Conservation (phyloP, 2,888 invertebrate species). For the Nomada ruficornis region DNA sequence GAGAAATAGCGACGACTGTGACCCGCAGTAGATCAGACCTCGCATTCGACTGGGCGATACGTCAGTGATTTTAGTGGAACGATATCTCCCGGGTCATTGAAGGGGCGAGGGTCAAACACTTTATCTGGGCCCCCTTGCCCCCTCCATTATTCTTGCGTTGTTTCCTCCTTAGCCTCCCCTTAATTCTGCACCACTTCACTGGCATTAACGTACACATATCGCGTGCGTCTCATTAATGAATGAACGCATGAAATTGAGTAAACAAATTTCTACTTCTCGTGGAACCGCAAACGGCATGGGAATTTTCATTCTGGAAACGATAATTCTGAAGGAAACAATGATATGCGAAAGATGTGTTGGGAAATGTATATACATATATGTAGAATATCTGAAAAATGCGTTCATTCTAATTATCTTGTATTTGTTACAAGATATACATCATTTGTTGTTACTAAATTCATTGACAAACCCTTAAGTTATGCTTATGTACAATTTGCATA, state of each 20-base stretch:
- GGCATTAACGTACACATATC: slow-evolving; percentile 1
- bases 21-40: slow-evolving; percentile 35
- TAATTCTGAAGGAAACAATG: background rate
- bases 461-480: no score
- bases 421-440: no score
- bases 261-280: slow-evolving; percentile 4
- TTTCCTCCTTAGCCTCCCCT: slow-evolving; percentile 64
- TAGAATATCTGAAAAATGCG: no score
- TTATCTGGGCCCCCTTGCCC: slow-evolving; percentile 69
- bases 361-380: background rate
- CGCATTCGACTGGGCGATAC: slow-evolving; percentile 72
- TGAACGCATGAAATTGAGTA: background rate
- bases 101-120: slow-evolving; percentile 80
- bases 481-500: no score
- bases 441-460: no score
- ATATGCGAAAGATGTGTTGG: background rate
- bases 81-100: slow-evolving; percentile 80
- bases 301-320: background rate
- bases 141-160: slow-evolving; percentile 53
- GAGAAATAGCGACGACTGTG: slow-evolving; percentile 16
- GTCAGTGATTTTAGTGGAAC: slow-evolving; percentile 75
- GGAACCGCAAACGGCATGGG: background rate
- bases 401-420: background rate
- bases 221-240: background rate
- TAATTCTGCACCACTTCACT: slow-evolving; percentile 32